A percentile compares a stretch with the other conserved stretches of the same genome.
These are phyloP conservation scores for Ranitomeya imitator DNA, from an alignment of 2,113 vertebrate species.

Conservation along the genomic window DNA sequence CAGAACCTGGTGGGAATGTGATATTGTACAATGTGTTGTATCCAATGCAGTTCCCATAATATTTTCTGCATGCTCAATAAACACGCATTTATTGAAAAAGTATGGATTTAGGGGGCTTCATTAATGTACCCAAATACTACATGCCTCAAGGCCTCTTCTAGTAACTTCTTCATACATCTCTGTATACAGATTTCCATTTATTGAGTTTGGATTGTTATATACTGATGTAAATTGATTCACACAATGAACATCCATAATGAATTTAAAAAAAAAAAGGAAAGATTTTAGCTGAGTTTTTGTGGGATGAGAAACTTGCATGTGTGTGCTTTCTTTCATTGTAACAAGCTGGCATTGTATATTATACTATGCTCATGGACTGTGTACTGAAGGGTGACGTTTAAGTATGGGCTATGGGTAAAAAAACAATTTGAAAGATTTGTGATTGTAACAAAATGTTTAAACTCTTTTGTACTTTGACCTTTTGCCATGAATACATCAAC, in stretches of 20 bases:
- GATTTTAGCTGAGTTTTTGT: background rate
- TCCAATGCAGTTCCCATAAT: too few relatives aligned
- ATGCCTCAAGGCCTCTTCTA: too few relatives aligned
- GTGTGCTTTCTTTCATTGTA: background rate
- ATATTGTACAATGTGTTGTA: too few relatives aligned
- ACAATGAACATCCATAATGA: background rate
- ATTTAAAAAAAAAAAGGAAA: background rate
- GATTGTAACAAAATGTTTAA: conserved; percentile 53
- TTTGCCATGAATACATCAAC: conserved; percentile 51
- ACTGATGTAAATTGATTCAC: background rate
- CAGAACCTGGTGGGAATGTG: too few relatives aligned
- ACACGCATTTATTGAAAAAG: background rate
- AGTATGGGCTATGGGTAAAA: background rate
- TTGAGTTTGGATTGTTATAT: background rate
- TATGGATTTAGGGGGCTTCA: background rate
- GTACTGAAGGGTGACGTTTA: conserved; percentile 34
- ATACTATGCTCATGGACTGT: background rate
- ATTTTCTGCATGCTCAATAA: too few relatives aligned
- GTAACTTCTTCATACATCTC: background rate
- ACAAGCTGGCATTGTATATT: background rate
- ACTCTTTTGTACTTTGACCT: conserved; percentile 57
- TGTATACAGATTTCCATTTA: background rate
- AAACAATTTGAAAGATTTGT: conserved; percentile 48
- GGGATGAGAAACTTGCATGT: background rate
- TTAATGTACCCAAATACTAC: background rate